Base-by-base conservation (phyloP, 2,888 invertebrate genomes). In the Myopa testacea region DNA sequence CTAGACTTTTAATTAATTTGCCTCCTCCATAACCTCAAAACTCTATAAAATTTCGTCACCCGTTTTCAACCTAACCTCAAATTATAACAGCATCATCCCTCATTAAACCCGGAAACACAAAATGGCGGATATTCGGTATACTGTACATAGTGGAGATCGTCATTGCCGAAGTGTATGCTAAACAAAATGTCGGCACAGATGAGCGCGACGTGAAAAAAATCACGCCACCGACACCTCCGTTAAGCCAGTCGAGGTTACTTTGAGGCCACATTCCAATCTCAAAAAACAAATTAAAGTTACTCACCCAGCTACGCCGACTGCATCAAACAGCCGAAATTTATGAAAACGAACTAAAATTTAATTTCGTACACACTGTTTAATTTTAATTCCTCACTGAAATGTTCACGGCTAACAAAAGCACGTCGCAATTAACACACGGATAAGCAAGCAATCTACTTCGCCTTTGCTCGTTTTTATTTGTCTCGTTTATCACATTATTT, bases 91-190 rank as follows among this genome's bases (percentile, higher is more conserved):
- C 67, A 52, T 37, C 19, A 70, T 45, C 67, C 52, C 37, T n/a
- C 19, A 6, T 38, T 14, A 60, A 8, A 34, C 58, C 55, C 69
- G 75, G 69, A 75, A 75, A 60, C 68, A 45, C 75, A 60, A 75
- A 75, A 75, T 75, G 75, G 75, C 75, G 69, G 45, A 63, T 37
- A 65, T 50, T 16, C 19, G 45, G 38, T 19, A 34, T 55, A 71
- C 74, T 65, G 74, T 74, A 69, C 75, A 60, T 14, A 38, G 26
- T 63, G 5, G 55, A 75, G 68, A 75, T 75, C 75, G 75, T 67
- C 67, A 14, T 5, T 40, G 16, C 63, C 75, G 75, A 68, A 63
- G 34, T 26, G 7, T 10, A 26, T 12, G 34, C 5, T 67, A 55
- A 19, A 58, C 75, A 75, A 68, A 69, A 75, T 69, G 75, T 75